Evolutionary conservation across 1,140 invertebrate genomes (phyloP), one percentile per base, ranked within the genome.

Genomic region (Heliconius melpomene): DNA sequence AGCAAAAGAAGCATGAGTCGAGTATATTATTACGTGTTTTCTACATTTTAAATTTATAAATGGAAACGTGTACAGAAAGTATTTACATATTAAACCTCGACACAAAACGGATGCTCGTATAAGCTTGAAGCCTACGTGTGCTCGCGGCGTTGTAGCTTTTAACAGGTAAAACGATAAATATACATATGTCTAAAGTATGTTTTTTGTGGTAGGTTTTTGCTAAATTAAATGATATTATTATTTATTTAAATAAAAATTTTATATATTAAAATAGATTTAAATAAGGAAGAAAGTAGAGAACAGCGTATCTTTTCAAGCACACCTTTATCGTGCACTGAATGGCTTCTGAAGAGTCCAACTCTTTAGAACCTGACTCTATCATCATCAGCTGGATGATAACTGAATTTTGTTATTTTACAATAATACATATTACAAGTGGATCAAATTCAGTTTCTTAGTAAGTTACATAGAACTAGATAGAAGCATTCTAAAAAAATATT

Each of bases 1-100:
- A 11, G 23, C 57, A 60, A 23, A 26, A 23, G 57, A 60, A 60
- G 57, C 57, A 23, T 13, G 57, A 60, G 57, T 60, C 16, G 40
- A 52, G 18, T 52, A 66, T 29, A 66, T 66, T 29, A 66, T 60
- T 60, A 60, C 54, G 2, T 66, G 60, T 26, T 66, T 66, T 29
- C 26, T n/a, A 29, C 23, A 26, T 66, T 66, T 66, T 66, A 26
- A 26, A 66, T 66, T 66, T 66, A 66, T 66, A 66, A 66, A 66
- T 26, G 26, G 60, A 6, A 66, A 26, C 26, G 60, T 29, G 60
- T 29, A 66, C 26, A 66, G 26, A 66, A 66, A 66, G 13, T 66
- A 66, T 66, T 66, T 66, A 66, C 60, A 66, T 26, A 26, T 66
- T 66, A 66, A 66, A 29, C 60, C 11, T 66, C 60, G 60, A 26